These are phyloP conservation scores for Chrysochloris asiatica DNA, from an alignment of 2,113 vertebrate species.

Conservation along the genomic window DNA sequence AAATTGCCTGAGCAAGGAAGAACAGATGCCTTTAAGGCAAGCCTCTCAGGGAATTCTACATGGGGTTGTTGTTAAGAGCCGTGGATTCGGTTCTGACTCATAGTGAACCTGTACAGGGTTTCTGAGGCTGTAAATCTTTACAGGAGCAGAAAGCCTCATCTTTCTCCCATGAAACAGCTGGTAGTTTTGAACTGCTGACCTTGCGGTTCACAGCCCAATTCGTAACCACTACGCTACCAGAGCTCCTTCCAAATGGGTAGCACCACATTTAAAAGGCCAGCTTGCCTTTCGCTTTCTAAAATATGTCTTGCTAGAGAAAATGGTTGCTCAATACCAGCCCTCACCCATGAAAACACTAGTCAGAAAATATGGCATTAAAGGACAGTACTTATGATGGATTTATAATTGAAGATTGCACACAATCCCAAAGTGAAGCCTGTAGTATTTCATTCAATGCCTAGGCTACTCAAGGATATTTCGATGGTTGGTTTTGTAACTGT, in stretches of 20 bases:
- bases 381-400: rapidly evolving
- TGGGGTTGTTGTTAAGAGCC: no score
- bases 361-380: rapidly evolving
- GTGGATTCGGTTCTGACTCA: no score
- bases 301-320: background rate
- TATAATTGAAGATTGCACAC: rapidly evolving
- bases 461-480: no score
- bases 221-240: no score
- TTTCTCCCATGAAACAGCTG: no score
- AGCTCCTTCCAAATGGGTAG: constrained; percentile 59
- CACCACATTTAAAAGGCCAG: background rate
- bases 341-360: rapidly evolving
- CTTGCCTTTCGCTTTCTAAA: constrained; percentile 57
- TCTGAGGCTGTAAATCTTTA: no score
- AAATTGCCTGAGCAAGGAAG: background rate
- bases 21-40: background rate
- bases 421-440: rapidly evolving
- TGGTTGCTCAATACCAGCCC: rapidly evolving
- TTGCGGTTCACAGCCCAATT: no score
- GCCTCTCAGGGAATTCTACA: no score
- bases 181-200: no score
- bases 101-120: no score
- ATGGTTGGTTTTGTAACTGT: background rate
- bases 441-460: background rate
- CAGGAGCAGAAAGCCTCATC: no score